A percentile compares a stretch with the other conserved stretches of the same genome.
phyloP scores from a whole-genome alignment of 1,140 invertebrate species.

The Steinernema feltiae region DNA sequence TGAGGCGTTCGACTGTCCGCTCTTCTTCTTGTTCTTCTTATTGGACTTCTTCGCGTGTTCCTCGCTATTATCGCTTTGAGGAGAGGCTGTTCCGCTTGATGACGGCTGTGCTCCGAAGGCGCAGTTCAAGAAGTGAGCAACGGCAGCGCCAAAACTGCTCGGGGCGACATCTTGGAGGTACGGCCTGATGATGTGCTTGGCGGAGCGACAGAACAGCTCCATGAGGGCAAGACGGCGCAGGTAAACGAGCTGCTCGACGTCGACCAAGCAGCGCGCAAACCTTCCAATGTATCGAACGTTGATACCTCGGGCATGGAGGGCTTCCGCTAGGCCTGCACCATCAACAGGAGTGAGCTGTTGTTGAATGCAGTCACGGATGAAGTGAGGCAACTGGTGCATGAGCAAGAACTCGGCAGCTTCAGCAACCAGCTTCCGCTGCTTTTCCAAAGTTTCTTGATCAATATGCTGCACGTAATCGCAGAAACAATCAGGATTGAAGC shows the following conservation, averaged over 20 bases:
- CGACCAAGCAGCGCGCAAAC: slow-evolving; percentile 63
- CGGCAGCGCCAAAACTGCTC: slow-evolving; percentile 76
- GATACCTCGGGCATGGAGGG: slow-evolving; percentile 82
- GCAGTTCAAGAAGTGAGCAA: slow-evolving; percentile 92
- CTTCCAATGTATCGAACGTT: slow-evolving; percentile 92
- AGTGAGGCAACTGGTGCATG: slow-evolving; percentile 82
- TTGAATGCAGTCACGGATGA: slow-evolving; percentile 84
- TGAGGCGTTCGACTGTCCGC: slow-evolving; percentile 44
- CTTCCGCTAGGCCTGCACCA: slow-evolving; percentile 83
- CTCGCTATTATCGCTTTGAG: slow-evolving; percentile 14
- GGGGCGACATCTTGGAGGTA: slow-evolving; percentile 84
- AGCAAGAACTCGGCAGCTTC: slow-evolving; percentile 91
- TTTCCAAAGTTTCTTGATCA: slow-evolving; percentile 68
- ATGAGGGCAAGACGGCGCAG: slow-evolving; percentile 66
- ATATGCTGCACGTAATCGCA: slow-evolving; percentile 85
- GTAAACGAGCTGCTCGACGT: slow-evolving; percentile 19
- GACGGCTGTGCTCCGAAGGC: slow-evolving; percentile 63
- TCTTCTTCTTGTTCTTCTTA: slow-evolving; percentile 66
- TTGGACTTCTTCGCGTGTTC: slow-evolving; percentile 17
- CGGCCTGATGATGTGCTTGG: slow-evolving; percentile 84
- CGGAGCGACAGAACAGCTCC: slow-evolving; percentile 77
- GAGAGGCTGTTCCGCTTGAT: neutral
- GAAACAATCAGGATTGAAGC: slow-evolving; percentile 96
- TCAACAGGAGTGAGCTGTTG: slow-evolving; percentile 88
- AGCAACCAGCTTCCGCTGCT: slow-evolving; percentile 79